Evolutionary conservation across 2,113 vertebrate species (phyloP), one percentile per base, ranked within the genome.

Genomic region (Chiloscyllium plagiosum): DNA sequence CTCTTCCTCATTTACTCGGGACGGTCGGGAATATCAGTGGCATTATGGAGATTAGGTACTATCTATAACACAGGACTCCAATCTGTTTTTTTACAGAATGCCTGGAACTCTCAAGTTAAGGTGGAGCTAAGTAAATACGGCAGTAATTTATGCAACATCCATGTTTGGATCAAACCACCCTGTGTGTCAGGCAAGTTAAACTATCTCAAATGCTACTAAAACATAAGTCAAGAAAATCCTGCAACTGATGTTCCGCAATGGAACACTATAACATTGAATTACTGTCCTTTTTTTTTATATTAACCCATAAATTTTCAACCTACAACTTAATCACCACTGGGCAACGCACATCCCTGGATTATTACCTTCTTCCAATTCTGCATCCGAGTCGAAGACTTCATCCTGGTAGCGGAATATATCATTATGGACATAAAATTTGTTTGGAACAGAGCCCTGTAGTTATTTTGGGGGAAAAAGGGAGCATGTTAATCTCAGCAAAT

Each of bases 391-490:
- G 97, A 99, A 99, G 13, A 99, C 99, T 97, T 99, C 99, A 97
- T 99, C 99, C 97, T 99, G 99, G 0, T 99, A 99, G 96, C 99
- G 98, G 97, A 99, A 99, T 97, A 99, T 99, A 97, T 99, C 99
- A 96, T 99, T 99, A 97, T 99, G 99, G 96, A 99, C 99, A 65
- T 99, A 99, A 97, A 99, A 99, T 96, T 99, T 99, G 97, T 99
- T 99, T 94, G 99, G 98, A 97, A 99, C 99, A 85, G 99, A 99
- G 29, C 99, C 99, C 99, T 99, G 96, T 4, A 6, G 1, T n/a
- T 65, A 33, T 65, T 50, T 80, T n/a, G 6, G 26, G 72, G 19
- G 52, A 72, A 33, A 95, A 70, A 20, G 50, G 85, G 4, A 87
- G 22, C 50, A 94, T 26, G 42, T 94, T 68, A 94, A 6, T 4